A percentile compares a stretch with the other conserved stretches of the same genome.
Evolutionary conservation across 2,113 vertebrate genomes (phyloP).

Genomic region (Callaeas wilsoni): DNA sequence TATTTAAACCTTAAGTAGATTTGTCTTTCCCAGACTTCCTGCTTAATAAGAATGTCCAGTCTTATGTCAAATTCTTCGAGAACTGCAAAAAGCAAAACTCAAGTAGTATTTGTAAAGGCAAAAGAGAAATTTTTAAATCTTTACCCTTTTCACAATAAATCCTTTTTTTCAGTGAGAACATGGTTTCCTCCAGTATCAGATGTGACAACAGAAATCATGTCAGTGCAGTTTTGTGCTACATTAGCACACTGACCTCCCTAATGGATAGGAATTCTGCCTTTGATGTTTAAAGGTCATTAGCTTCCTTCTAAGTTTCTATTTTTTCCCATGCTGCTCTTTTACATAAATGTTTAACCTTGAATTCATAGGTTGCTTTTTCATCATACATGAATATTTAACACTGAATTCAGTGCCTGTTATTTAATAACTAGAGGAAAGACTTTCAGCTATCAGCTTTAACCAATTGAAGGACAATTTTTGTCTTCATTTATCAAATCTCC

Average conservation of each 20-base stretch:
- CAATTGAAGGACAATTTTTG: not conserved
- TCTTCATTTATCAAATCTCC: not conserved
- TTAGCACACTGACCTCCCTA: not conserved
- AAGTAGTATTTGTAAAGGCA: not conserved
- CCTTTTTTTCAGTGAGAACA: not conserved
- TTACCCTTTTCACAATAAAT: not conserved
- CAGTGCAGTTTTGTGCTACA: not conserved
- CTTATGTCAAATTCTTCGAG: not conserved
- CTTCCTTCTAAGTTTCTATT: not conserved
- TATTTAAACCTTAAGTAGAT: not conserved
- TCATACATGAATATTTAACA: not conserved
- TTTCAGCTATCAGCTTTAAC: not conserved
- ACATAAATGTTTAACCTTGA: constrained; percentile 1
- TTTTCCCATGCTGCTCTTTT: not conserved
- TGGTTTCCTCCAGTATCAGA: not conserved
- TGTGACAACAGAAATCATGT: not conserved
- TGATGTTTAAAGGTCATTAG: not conserved
- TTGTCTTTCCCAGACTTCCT: not conserved
- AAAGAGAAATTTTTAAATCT: not conserved
- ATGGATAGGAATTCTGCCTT: not conserved
- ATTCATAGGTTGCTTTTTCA: not conserved
- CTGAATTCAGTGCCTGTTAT: not conserved
- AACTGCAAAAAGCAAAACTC: not conserved
- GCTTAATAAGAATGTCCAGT: not conserved
- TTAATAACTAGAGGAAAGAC: not conserved